phyloP scores from a whole-genome alignment of 2,888 invertebrate genomes.

The Plebejus argus region DNA sequence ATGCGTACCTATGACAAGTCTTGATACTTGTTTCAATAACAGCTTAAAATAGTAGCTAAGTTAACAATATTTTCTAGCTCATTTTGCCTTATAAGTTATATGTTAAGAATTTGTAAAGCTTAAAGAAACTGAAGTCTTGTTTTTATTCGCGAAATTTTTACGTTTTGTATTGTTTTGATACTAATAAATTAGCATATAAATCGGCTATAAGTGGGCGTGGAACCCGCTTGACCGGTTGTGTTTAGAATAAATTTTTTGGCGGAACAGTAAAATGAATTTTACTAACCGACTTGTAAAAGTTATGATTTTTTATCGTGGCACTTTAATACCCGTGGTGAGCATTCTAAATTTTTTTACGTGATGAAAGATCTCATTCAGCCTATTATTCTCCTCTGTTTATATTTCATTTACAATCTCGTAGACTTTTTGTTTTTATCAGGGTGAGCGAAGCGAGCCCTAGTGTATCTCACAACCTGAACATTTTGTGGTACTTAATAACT shows the following conservation, averaged over 20 bases:
- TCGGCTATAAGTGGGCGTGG: constrained; percentile 1
- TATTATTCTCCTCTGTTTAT: background rate
- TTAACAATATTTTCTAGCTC: too few species aligned
- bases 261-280: background rate
- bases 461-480: too few species aligned
- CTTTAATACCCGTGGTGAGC: background rate
- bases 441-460: too few species aligned
- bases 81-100: too few species aligned
- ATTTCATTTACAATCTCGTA: background rate
- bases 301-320: background rate
- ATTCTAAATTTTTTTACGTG: background rate
- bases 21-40: too few species aligned
- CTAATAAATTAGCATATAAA: constrained; percentile 19
- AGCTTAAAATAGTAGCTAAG: too few species aligned
- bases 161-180: constrained; percentile 2
- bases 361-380: background rate
- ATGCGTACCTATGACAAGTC: too few species aligned
- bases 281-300: background rate
- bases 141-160: background rate
- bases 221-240: background rate
- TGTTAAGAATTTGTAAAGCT: too few species aligned
- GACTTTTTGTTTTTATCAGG: too few species aligned
- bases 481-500: too few species aligned
- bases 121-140: background rate
- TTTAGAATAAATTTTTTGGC: background rate